Percentiles rank a stretch among this genome's conserved stretches.
Conservation (phyloP, 2,888 invertebrate genomes). For the Nymphalis c-album region DNA sequence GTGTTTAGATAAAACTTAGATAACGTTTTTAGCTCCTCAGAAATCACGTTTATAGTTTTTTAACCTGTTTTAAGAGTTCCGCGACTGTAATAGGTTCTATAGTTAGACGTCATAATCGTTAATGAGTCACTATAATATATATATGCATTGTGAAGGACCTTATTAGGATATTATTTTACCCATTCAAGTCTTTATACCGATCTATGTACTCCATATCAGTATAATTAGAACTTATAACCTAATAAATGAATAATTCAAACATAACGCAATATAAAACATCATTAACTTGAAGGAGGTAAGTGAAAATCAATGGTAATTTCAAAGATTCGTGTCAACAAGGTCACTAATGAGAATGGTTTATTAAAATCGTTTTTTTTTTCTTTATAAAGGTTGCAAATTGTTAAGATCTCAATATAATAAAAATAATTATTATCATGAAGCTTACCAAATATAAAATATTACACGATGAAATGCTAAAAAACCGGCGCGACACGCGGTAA, state of each 20-base stretch:
- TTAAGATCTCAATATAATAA: background rate
- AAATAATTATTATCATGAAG: slow-evolving; percentile 42
- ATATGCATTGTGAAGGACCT: too few species aligned
- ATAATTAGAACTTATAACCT: background rate
- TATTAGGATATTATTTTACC: too few species aligned
- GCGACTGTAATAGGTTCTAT: too few species aligned
- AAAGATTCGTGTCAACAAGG: slow-evolving; percentile 15
- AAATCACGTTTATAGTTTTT: too few species aligned
- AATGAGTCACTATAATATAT: too few species aligned
- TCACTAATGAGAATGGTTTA: slow-evolving; percentile 4
- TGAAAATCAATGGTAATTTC: slow-evolving; percentile 19
- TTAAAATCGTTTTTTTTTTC: background rate
- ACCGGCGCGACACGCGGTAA: slow-evolving; percentile 63
- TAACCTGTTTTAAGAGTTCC: too few species aligned
- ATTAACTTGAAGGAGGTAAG: background rate
- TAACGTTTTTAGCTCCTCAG: too few species aligned
- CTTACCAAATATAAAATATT: slow-evolving; percentile 47
- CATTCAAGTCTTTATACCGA: background rate
- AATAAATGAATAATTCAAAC: background rate
- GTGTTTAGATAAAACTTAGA: too few species aligned
- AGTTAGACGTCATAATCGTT: too few species aligned
- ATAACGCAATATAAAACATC: slow-evolving; percentile 18
- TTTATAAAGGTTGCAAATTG: background rate
- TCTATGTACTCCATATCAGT: background rate
- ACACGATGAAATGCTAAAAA: slow-evolving; percentile 44